Percentiles rank a stretch among this genome's conserved stretches.
These are phyloP conservation scores for Ischnura elegans DNA, from an alignment of 2,888 invertebrate genomes.

Conservation along the genomic window DNA sequence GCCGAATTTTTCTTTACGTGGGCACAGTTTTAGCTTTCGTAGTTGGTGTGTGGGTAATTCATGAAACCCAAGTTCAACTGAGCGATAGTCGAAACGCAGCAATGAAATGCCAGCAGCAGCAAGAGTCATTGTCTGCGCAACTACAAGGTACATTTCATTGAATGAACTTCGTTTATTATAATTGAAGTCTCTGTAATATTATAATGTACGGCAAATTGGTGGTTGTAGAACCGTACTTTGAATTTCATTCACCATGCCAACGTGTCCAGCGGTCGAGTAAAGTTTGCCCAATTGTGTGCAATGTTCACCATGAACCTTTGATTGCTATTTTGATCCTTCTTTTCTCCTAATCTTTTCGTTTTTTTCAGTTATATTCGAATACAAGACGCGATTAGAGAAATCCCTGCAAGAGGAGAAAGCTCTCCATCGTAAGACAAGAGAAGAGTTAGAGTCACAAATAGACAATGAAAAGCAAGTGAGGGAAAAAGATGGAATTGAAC, in stretches of 20 bases:
- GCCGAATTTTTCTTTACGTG: slow-evolving; percentile 80
- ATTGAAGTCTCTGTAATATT: slow-evolving; percentile 32
- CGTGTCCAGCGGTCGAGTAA: neutral
- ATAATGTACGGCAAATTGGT: slow-evolving; percentile 41
- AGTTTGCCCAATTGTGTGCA: neutral
- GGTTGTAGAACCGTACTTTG: too few relatives aligned
- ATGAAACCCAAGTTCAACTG: slow-evolving; percentile 81
- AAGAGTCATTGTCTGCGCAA: slow-evolving; percentile 81
- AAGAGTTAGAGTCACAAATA: slow-evolving; percentile 78
- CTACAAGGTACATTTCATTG: slow-evolving; percentile 79
- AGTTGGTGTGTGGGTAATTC: slow-evolving; percentile 81
- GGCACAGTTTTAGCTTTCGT: slow-evolving; percentile 79
- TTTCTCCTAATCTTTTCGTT: slow-evolving; percentile 42
- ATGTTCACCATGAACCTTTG: neutral
- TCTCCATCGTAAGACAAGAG: slow-evolving; percentile 80
- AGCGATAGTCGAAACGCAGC: slow-evolving; percentile 80
- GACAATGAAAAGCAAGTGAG: slow-evolving; percentile 79
- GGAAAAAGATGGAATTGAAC: slow-evolving; percentile 79
- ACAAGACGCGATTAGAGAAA: slow-evolving; percentile 81
- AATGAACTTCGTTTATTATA: neutral
- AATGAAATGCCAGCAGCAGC: slow-evolving; percentile 81
- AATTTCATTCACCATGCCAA: slow-evolving; percentile 32
- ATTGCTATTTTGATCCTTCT: neutral
- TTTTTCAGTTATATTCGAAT: slow-evolving; percentile 80
- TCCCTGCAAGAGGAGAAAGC: slow-evolving; percentile 80